phyloP scores from a whole-genome alignment of 2,888 invertebrate species.

The Aphelenchoides bicaudatus region DNA sequence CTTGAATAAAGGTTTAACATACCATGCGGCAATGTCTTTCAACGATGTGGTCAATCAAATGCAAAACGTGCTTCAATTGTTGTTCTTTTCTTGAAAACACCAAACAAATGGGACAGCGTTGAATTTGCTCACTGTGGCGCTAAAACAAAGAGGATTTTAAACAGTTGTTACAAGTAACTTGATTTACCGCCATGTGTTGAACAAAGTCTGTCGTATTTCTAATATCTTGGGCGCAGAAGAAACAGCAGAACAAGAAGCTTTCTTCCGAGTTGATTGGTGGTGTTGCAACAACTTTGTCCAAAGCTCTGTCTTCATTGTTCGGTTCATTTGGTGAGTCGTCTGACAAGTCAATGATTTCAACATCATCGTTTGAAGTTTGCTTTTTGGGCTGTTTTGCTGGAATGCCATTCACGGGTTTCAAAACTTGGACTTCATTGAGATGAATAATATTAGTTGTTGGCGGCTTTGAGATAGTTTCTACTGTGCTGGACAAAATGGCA shows the following conservation, averaged over 20 bases:
- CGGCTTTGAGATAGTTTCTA: no score
- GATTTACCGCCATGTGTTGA: constrained; percentile 9
- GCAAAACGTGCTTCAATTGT: constrained; percentile 3
- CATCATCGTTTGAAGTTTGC: neutral
- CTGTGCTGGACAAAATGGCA: no score
- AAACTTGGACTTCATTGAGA: no score
- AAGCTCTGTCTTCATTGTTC: no score
- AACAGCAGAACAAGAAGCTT: neutral
- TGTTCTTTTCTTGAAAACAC: neutral
- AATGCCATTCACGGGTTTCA: no score
- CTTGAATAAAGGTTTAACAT: neutral
- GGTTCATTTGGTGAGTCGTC: neutral
- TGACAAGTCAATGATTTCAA: constrained; percentile 6
- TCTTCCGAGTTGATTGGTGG: neutral
- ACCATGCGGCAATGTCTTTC: constrained; percentile 1
- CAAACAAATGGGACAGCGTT: neutral
- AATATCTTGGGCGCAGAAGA: constrained; percentile 5
- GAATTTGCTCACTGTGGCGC: neutral
- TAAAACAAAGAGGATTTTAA: no score
- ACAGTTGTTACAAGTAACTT: no score
- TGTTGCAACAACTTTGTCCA: neutral
- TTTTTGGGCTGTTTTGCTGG: neutral
- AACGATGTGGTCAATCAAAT: constrained; percentile 4
- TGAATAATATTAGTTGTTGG: no score
- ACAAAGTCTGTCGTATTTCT: neutral